Percentiles rank a stretch among this genome's conserved stretches.
Evolutionary conservation across 2,888 invertebrate genomes (phyloP).

Genomic region (Eupeodes latifasciatus): DNA sequence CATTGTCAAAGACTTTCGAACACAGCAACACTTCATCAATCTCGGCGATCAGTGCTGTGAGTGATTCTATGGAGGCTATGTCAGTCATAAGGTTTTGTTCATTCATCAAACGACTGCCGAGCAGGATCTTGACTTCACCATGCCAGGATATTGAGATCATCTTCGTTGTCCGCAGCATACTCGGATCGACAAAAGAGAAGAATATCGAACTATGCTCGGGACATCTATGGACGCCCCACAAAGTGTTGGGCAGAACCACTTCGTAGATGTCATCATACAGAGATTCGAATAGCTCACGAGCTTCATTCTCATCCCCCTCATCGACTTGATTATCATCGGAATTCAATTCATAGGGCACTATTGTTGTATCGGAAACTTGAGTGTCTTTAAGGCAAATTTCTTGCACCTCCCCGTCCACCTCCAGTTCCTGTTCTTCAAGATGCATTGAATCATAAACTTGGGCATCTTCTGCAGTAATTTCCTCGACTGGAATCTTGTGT

Average conservation of each 20-base stretch:
- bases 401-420: constrained; percentile 54
- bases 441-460: not conserved
- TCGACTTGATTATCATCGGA: constrained; percentile 16
- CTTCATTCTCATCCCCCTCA: constrained; percentile 30
- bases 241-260: constrained; percentile 77
- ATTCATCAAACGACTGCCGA: constrained; percentile 62
- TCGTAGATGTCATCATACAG: constrained; percentile 78
- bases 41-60: constrained; percentile 67
- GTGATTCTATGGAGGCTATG: constrained; percentile 52
- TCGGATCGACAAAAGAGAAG: constrained; percentile 77
- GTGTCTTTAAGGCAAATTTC: constrained; percentile 21
- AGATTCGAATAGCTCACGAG: constrained; percentile 73
- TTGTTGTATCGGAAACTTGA: not conserved
- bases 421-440: constrained; percentile 34
- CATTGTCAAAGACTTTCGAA: constrained; percentile 36
- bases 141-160: constrained; percentile 71
- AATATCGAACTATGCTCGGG: constrained; percentile 77
- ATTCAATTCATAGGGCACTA: not conserved
- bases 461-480: not conserved
- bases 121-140: constrained; percentile 69
- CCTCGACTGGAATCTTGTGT: not conserved
- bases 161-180: constrained; percentile 73
- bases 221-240: constrained; percentile 80
- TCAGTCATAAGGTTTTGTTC: constrained; percentile 58
- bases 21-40: constrained; percentile 71